Conservation (phyloP, 2,113 vertebrate genomes). For the Myodes glareolus region DNA sequence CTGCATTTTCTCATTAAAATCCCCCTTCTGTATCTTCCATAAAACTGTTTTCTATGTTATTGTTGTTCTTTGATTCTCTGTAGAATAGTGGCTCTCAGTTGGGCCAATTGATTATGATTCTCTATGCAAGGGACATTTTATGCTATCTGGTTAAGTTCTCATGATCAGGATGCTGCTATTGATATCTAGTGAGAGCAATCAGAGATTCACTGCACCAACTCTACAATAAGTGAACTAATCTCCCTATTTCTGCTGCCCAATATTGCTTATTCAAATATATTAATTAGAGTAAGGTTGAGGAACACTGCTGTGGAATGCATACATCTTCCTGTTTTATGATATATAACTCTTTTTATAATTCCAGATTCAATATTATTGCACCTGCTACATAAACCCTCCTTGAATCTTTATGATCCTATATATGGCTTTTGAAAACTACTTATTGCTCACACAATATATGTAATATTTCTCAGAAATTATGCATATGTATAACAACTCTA, state of each 20-base stretch:
- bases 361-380: background rate
- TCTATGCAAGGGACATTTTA: background rate
- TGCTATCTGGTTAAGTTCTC: background rate
- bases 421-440: background rate
- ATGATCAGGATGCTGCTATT: background rate
- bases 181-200: background rate
- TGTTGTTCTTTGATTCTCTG: background rate
- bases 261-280: background rate
- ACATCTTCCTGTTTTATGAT: background rate
- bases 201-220: background rate
- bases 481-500: too few species aligned
- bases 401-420: background rate
- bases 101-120: background rate
- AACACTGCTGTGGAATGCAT: background rate
- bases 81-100: background rate
- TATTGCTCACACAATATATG: background rate
- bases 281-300: background rate
- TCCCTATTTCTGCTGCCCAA: background rate
- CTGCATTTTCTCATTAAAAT: background rate
- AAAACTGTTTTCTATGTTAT: background rate
- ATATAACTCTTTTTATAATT: background rate
- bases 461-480: background rate
- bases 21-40: background rate
- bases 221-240: fast-evolving
- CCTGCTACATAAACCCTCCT: background rate